Evolutionary conservation across 2,113 vertebrate genomes (phyloP).

Genomic region (Halcyon malimbica): DNA sequence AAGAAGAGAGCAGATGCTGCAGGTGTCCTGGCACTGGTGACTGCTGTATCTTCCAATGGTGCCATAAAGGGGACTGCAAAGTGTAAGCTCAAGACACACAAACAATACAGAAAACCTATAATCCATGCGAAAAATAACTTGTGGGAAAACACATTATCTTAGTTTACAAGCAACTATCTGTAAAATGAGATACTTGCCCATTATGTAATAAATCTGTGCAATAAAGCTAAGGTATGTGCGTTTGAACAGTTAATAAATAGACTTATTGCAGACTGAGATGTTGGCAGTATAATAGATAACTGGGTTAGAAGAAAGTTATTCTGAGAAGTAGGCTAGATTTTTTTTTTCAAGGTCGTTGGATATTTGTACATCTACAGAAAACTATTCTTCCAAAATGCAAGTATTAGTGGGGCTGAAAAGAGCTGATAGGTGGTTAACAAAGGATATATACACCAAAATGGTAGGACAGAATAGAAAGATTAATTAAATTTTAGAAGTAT

Average conservation of each 20-base stretch:
- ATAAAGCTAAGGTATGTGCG: slow-evolving; percentile 1
- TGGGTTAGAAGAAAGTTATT: neutral
- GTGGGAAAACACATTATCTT: neutral
- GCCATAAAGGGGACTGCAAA: neutral
- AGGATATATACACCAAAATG: neutral
- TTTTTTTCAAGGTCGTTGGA: neutral
- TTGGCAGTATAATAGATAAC: neutral
- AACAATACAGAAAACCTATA: neutral
- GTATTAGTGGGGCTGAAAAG: neutral
- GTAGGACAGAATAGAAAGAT: neutral
- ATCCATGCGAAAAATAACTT: neutral
- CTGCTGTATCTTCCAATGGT: neutral
- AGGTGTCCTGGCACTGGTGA: neutral
- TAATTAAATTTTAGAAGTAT: neutral
- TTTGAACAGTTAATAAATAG: slow-evolving; percentile 28
- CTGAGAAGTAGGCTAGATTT: neutral
- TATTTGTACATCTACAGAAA: neutral
- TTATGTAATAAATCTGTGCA: neutral
- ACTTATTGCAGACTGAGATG: neutral
- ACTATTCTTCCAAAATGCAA: neutral
- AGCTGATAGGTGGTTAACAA: neutral
- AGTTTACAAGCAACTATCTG: slow-evolving; percentile 37
- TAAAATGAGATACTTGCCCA: slow-evolving; percentile 37
- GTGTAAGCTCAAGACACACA: neutral
- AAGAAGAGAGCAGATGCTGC: neutral